phyloP scores from a whole-genome alignment of 1,140 invertebrate species.

The Caenorhabditis remanei region DNA sequence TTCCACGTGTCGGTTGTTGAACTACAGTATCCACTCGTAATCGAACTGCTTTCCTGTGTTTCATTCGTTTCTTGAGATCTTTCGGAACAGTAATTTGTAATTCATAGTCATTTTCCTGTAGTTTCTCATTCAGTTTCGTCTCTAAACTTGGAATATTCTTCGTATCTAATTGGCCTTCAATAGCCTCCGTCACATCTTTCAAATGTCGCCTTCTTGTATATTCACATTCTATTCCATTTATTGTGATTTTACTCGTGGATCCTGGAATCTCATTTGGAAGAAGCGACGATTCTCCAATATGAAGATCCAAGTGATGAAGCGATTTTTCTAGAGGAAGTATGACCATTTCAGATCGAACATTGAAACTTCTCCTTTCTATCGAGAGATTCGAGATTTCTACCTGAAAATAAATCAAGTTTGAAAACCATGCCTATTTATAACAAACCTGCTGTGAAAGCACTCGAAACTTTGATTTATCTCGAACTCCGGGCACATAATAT shows the following conservation, averaged over 20 bases:
- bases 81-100: not conserved
- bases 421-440: too few relatives aligned
- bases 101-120: conserved; percentile 15
- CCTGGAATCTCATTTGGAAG: conserved; percentile 7
- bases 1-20: conserved; percentile 51
- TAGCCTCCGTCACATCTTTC: not conserved
- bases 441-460: conserved; percentile 17
- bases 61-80: conserved; percentile 6
- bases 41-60: conserved; percentile 15
- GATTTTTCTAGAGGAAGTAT: not conserved
- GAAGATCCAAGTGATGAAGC: not conserved
- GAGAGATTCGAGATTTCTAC: conserved; percentile 23
- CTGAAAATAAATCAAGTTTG: not conserved
- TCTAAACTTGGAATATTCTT: conserved; percentile 14
- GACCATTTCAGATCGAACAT: conserved; percentile 25
- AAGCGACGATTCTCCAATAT: conserved; percentile 17
- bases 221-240: conserved; percentile 40
- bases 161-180: not conserved
- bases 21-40: conserved; percentile 41
- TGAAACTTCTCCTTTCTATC: not conserved
- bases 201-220: not conserved
- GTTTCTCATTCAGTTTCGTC: not conserved
- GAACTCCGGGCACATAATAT: conserved; percentile 9
- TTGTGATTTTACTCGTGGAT: not conserved
- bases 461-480: conserved; percentile 39